Conservation (phyloP, 2,113 vertebrate species). For the Mastomys coucha region DNA sequence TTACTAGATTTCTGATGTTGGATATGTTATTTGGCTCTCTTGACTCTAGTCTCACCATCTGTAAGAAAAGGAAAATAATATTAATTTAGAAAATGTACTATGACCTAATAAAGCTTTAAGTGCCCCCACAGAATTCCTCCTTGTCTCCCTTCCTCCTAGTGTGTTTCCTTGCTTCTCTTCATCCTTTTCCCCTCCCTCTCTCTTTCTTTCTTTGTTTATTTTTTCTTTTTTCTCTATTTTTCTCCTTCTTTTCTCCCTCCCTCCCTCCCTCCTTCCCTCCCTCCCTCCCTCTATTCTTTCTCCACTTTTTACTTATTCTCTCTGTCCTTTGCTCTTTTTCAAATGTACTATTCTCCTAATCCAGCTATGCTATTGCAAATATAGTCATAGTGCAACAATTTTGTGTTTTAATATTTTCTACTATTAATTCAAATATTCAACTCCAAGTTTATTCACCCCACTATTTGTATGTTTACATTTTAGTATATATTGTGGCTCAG, state of each 20-base stretch:
- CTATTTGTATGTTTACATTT: not conserved
- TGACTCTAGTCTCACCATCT: not conserved
- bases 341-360: not conserved
- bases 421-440: constrained; percentile 7
- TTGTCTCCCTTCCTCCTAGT: no score
- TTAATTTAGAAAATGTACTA: not conserved
- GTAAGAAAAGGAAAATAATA: constrained; percentile 7
- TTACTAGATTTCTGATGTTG: not conserved
- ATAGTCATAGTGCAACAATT: not conserved
- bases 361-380: not conserved
- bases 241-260: no score
- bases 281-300: not conserved
- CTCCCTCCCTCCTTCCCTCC: no score
- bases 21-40: constrained; percentile 19
- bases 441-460: not conserved
- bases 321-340: not conserved
- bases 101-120: not conserved
- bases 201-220: fast-evolving
- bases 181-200: no score
- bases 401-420: not conserved
- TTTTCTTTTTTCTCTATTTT: no score
- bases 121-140: no score
- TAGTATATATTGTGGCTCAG: not conserved
- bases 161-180: no score
- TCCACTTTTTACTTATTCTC: not conserved